phyloP scores from a whole-genome alignment of 2,113 vertebrate genomes.

The Mola mola region DNA sequence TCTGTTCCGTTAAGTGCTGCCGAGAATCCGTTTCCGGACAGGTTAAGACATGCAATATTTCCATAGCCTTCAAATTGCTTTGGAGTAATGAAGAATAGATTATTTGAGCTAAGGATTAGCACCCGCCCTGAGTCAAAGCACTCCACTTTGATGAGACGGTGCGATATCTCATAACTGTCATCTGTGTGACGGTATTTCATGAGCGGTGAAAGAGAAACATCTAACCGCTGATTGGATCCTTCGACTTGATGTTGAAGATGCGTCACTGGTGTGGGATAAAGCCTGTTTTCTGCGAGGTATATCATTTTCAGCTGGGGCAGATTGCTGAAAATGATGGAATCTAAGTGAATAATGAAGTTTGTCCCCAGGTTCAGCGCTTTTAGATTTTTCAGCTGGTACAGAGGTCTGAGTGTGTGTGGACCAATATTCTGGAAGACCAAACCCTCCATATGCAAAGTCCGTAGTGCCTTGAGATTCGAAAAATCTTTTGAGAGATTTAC shows the following conservation, averaged over 20 bases:
- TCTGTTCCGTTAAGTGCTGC: conserved; percentile 75
- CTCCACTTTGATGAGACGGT: conserved; percentile 63
- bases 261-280: conserved; percentile 66
- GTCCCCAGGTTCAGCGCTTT: conserved; percentile 73
- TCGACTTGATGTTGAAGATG: accelerated
- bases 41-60: conserved; percentile 84
- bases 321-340: conserved; percentile 68
- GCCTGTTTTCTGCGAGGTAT: conserved; percentile 84
- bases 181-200: neutral
- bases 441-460: conserved; percentile 72
- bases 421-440: conserved; percentile 83
- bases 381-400: conserved; percentile 77
- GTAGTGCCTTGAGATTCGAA: conserved; percentile 72
- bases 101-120: conserved; percentile 83
- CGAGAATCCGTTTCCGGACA: conserved; percentile 82
- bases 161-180: conserved; percentile 14
- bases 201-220: neutral
- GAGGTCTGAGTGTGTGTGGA: conserved; percentile 62
- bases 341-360: conserved; percentile 83
- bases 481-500: conserved; percentile 74
- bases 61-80: conserved; percentile 76
- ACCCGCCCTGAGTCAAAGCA: conserved; percentile 80
- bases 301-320: conserved; percentile 73
- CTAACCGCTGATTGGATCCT: neutral
- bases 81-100: conserved; percentile 82